Evolutionary conservation across 2,797 vertebrate genomes (phyloP), one percentile per base, ranked within the genome.

Genomic region (Tragopan temminckii): DNA sequence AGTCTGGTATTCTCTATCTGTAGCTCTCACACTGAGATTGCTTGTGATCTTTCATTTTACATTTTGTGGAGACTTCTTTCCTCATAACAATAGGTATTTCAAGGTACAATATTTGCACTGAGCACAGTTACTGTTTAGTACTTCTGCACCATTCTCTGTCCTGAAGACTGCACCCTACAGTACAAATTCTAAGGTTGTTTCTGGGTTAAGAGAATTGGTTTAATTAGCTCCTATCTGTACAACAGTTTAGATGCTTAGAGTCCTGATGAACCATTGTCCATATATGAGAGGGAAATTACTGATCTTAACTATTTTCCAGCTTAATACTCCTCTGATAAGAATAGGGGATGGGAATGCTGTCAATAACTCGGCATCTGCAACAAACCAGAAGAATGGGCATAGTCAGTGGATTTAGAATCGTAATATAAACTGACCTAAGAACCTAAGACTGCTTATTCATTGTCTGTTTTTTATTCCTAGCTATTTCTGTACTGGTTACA

Each of bases 381-480:
- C 61, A 57, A 57, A 38, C 48, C 40, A 69, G 45, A 70, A 43
- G 35, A 64, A 45, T 1, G 0, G 35, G 63, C n/a, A 7, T 84
- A 74, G 68, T 88, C 82, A 2, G 1, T 66, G 77, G n/a, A 15
- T 31, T 94, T 75, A 90, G 85, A 93, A 79, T 57, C 4, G 0
- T 76, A 33, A 18, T 78, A 46, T 63, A 64, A 94, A 27, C n/a
- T 81, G 89, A 88, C 70, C 55, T 74, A 57, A 90, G 63, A 78
- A 88, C 70, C 55, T 74, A 57, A 90, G 63, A 78, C 31, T 57
- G 40, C 36, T 88, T 92, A 84, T 14, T 94, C 67, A 76, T 46
- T 69, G 38, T 35, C 63, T 72, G 21, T 23, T 86, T 76, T 93
- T 80, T 89, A 69, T 89, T 94, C 88, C 77, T 82, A 43, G 42